Evolutionary conservation across 2,888 invertebrate genomes (phyloP), one percentile per base, ranked within the genome.

Genomic region (Alloscopus bannaensis): DNA sequence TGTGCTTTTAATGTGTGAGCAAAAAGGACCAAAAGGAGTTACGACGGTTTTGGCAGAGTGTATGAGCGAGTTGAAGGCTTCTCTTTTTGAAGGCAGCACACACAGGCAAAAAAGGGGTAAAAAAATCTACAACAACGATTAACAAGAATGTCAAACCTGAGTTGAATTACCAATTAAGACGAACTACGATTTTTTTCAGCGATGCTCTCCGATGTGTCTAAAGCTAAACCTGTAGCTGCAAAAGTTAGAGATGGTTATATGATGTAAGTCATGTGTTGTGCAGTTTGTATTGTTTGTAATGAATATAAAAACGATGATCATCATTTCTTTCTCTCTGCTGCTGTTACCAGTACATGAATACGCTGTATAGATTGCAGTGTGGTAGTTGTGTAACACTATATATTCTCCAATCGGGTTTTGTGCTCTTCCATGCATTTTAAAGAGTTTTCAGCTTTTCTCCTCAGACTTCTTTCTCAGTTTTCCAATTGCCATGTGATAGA

Each of bases 91-190:
- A 4, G 20, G 28, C 24, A 29, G n/a, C 36, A 36, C n/a, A n/a
- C n/a, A 13, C 42, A 45, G 29, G 31, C 2, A 11, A 47, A 47
- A 66, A 52, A 13, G 50, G 36, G 42, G 31, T 52, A 50, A 50
- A 62, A 45, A 62, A 36, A 45, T 60, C 57, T 22, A 68, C 50
- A 72, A 68, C 57, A 55, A 52, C 69, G 77, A 77, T 77, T 77
- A 77, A 77, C 77, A 76, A 76, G 76, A 77, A 77, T 77, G 77
- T 77, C 77, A 77, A 69, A 77, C 69, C 60, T 77, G 77, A 77
- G 70, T 45, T n/a, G 77, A 77, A 77, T 77, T 50, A 22, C 29
- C 77, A 77, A 77, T 77, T 77, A 70, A 70, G 31, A 26, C 42
- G 57, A 68, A 76, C 18, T 6, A 71, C 6, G 42, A 24, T 16